Evolutionary conservation across 2,113 vertebrate genomes (phyloP), one percentile per base, ranked within the genome.

Genomic region (Symphodus melops): DNA sequence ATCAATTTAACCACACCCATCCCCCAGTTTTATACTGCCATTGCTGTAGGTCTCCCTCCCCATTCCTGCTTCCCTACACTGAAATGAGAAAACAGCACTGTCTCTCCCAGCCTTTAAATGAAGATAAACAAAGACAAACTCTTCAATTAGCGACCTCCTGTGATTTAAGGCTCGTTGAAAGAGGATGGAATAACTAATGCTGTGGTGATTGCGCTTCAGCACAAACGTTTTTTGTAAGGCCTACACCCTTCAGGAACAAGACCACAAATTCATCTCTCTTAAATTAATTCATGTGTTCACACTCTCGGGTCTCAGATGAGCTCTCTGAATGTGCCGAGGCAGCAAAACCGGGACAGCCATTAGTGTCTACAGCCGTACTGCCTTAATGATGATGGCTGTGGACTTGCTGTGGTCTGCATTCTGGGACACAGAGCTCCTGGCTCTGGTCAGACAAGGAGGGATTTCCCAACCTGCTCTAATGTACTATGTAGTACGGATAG

Each of bases 341-440:
- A 89, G 94, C 94, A 93, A 72, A 93, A 90, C n/a, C 16, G 78
- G 81, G 77, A 85, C 79, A 19, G 71, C 83, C 91, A 92, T 92
- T 91, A 91, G 78, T 69, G 89, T 94, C 89, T 74, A 64, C 70
- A 69, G 79, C 46, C 17, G 61, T 59, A 20, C 36, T 55, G 49
- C 77, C 78, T 70, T 93, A 93, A 94, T 93, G 92, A 92, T 92
- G 91, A 92, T 91, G 89, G 89, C 86, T 88, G 75, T 82, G 79
- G 81, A 88, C 82, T 89, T 93, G 89, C 92, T 91, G 82, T 37
- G 82, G 85, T 83, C 42, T 82, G 91, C 89, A 90, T 88, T 91
- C 69, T 84, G 66, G 66, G 78, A 12, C 68, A 28, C 52, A 62
- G 63, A 68, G 70, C 69, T 68, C 54, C 8, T 13, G 46, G 56